These are phyloP conservation scores for Sympetrum striolatum DNA, from an alignment of 2,888 invertebrate species.

Conservation along the genomic window DNA sequence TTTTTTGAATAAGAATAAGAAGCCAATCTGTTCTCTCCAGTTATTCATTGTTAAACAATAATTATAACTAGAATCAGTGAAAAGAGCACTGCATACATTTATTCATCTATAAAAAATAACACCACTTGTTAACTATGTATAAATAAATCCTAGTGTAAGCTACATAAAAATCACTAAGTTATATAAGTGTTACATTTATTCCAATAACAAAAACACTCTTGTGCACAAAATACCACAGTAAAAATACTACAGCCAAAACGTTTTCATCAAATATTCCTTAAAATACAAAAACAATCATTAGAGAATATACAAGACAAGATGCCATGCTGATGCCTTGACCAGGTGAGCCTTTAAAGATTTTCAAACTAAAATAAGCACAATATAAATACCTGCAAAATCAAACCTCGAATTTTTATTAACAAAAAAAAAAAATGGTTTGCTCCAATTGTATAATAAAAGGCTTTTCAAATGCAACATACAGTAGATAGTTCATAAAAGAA, in stretches of 20 bases:
- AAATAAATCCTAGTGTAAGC: background rate
- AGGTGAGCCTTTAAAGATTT: background rate
- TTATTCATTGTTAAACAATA: no score
- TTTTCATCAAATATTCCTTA: background rate
- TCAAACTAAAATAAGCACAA: conserved; percentile 14
- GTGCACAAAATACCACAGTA: background rate
- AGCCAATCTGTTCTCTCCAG: no score
- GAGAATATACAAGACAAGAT: conserved; percentile 23
- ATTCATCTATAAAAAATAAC: background rate
- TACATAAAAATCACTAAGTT: background rate
- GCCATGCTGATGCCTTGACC: conserved; percentile 10
- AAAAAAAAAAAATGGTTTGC: conserved; percentile 3
- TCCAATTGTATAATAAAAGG: background rate
- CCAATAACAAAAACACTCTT: background rate
- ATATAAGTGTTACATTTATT: background rate
- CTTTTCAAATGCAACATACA: conserved; percentile 34
- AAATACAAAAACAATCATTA: background rate
- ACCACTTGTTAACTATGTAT: background rate
- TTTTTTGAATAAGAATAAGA: no score
- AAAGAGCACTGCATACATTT: background rate
- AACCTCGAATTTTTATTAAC: background rate
- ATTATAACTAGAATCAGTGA: no score
- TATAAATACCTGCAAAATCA: conserved; percentile 15
- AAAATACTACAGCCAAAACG: background rate
- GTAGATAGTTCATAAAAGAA: conserved; percentile 32